Base-by-base conservation (phyloP, 2,113 vertebrate species). In the Pachyramphus minor region DNA sequence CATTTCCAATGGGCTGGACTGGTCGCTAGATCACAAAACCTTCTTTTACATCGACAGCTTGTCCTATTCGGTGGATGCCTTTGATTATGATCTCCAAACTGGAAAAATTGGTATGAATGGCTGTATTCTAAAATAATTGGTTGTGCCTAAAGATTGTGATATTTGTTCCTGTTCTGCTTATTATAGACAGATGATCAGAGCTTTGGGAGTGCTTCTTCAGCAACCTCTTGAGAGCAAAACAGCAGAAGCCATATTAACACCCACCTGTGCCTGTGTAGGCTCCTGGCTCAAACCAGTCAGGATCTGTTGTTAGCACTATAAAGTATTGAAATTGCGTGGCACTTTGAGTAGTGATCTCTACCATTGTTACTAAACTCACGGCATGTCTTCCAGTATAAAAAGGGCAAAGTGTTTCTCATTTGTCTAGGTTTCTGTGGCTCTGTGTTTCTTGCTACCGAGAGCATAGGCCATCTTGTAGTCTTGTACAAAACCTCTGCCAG, bases 1-100 rank as follows among this genome's bases (percentile, higher is more conserved):
- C 97, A 98, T 99, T 92, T 99, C 99, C 37, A 99, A 99, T 5
- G 99, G 99, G 30, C 87, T 99, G 97, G 99, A 99, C 82, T 99
- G 99, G 99, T 99, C 99, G 0, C 92, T 98, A 82, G 99, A 99
- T 94, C 98, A 98, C 90, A 98, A 75, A 82, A 98, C 95, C 19
- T 98, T 99, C 95, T 99, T 99, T 95, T 99, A 99, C 96, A 99
- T 99, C 4, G 99, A 99, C 96, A 99, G 99, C 96, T 95, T 99
- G 93, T 97, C 98, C 41, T 98, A 97, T 95, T 98, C 93, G 0
- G 98, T 99, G 66, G 99, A 99, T 81, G 99, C 98, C 35, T 99
- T 99, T 78, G 98, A 99, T 96, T 99, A 99, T 75, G 98, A 99
- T 79, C 56, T 98, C 27, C 95, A 95, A 83, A 98, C 98, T 15